Base-by-base conservation (phyloP, 2,797 vertebrate genomes). In the Alcedo atthis region DNA sequence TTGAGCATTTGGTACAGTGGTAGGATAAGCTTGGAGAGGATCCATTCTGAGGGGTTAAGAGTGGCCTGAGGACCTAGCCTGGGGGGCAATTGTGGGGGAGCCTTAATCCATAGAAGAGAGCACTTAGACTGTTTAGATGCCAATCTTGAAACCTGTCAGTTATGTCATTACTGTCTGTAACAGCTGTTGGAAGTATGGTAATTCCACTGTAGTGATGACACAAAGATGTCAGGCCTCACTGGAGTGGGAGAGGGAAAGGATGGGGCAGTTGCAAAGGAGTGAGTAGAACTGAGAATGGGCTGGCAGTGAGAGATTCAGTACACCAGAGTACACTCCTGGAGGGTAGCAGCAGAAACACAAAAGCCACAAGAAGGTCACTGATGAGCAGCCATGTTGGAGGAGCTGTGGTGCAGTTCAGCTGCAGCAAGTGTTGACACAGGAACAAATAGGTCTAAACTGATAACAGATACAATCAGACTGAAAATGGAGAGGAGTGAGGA, bases 401-500 rank as follows among this genome's bases (percentile, higher is more conserved):
- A 78, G 24, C 30, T 1, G 0, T 26, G 8, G 30, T 30, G 30
- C 49, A 21, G 33, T 46, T 87, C 43, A 54, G 59, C 48, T 59
- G 51, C 26, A 0, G 0, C 30, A 70, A 14, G 10, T 6, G 3
- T 19, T 78, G 33, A 54, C 26, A 32, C 1, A 9, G 49, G 17
- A 78, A 48, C 10, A 2, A 57, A 48, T 19, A 40, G 26, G 8
- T 85, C 18, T 73, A 66, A 77, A 79, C 17, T 22, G 32, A 66
- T 48, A 16, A 37, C 18, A 49, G 11, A 15, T 82, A 80, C 76
- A 61, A 53, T 78, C 61, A 75, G 46, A 74, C n/a, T 40, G 42
- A 75, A 89, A 75, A 49, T 9, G 4, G 21, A 25, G 30, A 8
- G 4, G 21, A 25, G 30, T 77, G 40, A 22, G 37, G 40, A 21